Percentiles rank a stretch among this genome's conserved stretches.
These are phyloP conservation scores for Raja brachyura DNA, from an alignment of 2,113 vertebrate genomes.

Conservation along the genomic window DNA sequence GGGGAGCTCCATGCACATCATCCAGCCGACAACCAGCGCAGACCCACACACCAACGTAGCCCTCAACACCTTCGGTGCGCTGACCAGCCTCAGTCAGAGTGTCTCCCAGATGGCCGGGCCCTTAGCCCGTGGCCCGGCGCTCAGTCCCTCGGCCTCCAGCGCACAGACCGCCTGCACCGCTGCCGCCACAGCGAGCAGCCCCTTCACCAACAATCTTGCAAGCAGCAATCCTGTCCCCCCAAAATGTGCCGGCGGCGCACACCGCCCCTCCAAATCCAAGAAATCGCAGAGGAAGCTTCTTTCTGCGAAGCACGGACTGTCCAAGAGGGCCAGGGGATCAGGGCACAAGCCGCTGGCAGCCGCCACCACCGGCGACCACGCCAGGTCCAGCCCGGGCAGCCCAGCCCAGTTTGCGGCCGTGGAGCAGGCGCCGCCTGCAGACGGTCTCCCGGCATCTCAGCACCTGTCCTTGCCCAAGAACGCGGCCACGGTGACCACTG, in stretches of 20 bases:
- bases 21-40: slow-evolving; percentile 85
- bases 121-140: slow-evolving; percentile 48
- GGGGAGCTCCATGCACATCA: slow-evolving; percentile 77
- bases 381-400: slow-evolving; percentile 8
- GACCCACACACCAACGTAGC: slow-evolving; percentile 89
- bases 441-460: slow-evolving; percentile 37
- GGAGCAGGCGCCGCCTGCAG: slow-evolving; percentile 39
- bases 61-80: slow-evolving; percentile 87
- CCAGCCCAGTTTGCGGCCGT: slow-evolving; percentile 40
- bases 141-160: slow-evolving; percentile 50
- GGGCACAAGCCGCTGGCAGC: slow-evolving; percentile 50
- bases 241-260: slow-evolving; percentile 45
- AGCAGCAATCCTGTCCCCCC: slow-evolving; percentile 42
- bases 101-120: slow-evolving; percentile 79
- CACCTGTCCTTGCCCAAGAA: slow-evolving; percentile 26
- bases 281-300: slow-evolving; percentile 65
- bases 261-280: slow-evolving; percentile 57
- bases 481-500: accelerated
- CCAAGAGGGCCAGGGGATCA: slow-evolving; percentile 47
- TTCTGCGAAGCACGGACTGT: slow-evolving; percentile 57
- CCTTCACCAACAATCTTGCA: slow-evolving; percentile 41
- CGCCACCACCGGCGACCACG: slow-evolving; percentile 46
- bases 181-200: slow-evolving; percentile 45
- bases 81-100: slow-evolving; percentile 92
- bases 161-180: slow-evolving; percentile 45